These are phyloP conservation scores for Drosophila neoperkinsi DNA, from an alignment of 2,888 invertebrate genomes.

Conservation along the genomic window DNA sequence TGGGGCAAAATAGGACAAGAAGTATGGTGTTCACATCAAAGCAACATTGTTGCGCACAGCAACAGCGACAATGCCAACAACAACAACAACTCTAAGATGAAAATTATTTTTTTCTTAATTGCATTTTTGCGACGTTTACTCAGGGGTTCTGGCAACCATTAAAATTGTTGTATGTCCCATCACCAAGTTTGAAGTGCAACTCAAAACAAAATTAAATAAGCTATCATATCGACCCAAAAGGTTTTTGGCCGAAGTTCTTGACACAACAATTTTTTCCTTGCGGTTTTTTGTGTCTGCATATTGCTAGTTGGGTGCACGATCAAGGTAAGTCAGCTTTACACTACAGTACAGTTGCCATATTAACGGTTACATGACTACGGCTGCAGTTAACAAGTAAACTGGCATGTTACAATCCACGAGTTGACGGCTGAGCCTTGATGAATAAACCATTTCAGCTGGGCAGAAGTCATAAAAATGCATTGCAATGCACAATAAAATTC, in stretches of 20 bases:
- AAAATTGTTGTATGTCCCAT: slow-evolving; percentile 12
- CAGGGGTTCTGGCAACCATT: slow-evolving; percentile 7
- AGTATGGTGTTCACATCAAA: slow-evolving; percentile 45
- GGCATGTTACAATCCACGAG: slow-evolving; percentile 5
- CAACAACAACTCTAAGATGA: not conserved
- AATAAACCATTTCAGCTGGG: slow-evolving; percentile 51
- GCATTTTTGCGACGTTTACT: slow-evolving; percentile 35
- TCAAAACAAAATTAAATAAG: not conserved
- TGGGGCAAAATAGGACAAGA: slow-evolving; percentile 4
- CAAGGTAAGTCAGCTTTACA: slow-evolving; percentile 9
- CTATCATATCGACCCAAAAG: slow-evolving; percentile 1
- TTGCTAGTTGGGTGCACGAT: slow-evolving; percentile 17
- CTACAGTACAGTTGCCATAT: not conserved
- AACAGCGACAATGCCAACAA: slow-evolving; percentile 27
- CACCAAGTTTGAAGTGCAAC: slow-evolving; percentile 25
- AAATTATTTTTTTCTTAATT: slow-evolving; percentile 40
- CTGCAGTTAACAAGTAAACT: slow-evolving; percentile 15
- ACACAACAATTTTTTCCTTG: not conserved
- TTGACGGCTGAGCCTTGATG: slow-evolving; percentile 30
- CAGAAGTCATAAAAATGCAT: slow-evolving; percentile 54
- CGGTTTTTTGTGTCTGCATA: not conserved
- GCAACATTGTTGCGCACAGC: slow-evolving; percentile 50
- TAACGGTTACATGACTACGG: not conserved
- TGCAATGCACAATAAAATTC: slow-evolving; percentile 49
- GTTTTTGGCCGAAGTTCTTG: not conserved